These are phyloP conservation scores for Encarsia formosa DNA, from an alignment of 2,888 invertebrate genomes.

Conservation along the genomic window DNA sequence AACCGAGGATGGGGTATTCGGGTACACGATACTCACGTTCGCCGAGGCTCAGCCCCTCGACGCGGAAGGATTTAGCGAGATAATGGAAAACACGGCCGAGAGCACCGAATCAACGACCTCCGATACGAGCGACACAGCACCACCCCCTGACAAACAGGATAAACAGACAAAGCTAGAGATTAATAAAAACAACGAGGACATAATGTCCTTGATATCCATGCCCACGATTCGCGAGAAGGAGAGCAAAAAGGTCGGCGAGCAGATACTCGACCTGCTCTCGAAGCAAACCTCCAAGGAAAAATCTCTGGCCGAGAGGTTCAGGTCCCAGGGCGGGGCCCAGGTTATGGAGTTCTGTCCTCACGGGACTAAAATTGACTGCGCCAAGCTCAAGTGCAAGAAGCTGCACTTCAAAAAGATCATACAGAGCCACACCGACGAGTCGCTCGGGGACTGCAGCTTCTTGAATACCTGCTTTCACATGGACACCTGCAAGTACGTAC, in stretches of 20 bases:
- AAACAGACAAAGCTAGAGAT: constrained; percentile 43
- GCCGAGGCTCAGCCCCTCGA: constrained; percentile 39
- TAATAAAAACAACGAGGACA: constrained; percentile 48
- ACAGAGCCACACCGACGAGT: constrained; percentile 90
- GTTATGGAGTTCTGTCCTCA: constrained; percentile 96
- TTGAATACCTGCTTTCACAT: constrained; percentile 98
- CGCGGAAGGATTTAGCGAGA: constrained; percentile 33
- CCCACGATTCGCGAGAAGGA: constrained; percentile 94
- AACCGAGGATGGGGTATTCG: constrained; percentile 47
- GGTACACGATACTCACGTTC: constrained; percentile 45
- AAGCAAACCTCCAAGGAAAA: constrained; percentile 96
- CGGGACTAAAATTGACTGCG: constrained; percentile 88
- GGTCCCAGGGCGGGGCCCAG: constrained; percentile 89
- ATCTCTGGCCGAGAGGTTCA: constrained; percentile 90
- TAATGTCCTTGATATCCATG: constrained; percentile 79
- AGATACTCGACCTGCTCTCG: constrained; percentile 87
- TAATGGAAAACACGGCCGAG: constrained; percentile 39
- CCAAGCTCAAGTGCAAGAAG: constrained; percentile 68
- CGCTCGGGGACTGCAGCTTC: constrained; percentile 94
- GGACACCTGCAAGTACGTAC: constrained; percentile 98
- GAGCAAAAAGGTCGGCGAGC: constrained; percentile 91
- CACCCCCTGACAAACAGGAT: constrained; percentile 37
- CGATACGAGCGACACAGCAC: constrained; percentile 39
- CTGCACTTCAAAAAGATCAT: constrained; percentile 97
- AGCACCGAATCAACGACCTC: constrained; percentile 39